Evolutionary conservation across 2,888 invertebrate species (phyloP), one percentile per base, ranked within the genome.

Genomic region (Zygaena filipendulae): DNA sequence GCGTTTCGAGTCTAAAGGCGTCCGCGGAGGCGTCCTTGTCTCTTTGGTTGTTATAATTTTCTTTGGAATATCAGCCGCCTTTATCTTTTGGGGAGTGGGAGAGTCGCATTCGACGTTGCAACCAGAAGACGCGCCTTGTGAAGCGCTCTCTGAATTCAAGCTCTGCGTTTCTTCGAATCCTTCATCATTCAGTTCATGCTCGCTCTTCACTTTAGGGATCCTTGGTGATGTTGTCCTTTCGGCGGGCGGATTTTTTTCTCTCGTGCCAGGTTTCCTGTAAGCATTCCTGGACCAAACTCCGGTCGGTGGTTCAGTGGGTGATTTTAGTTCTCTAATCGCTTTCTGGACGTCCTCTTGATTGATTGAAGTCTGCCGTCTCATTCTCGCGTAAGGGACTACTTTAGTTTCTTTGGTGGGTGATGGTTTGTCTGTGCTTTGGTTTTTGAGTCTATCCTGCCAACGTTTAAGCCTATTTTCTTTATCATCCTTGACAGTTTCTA

Each of bases 91-190:
- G n/a, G 75, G 67, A 27, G 81, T 68, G 11, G 83, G 82, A 35
- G 74, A 63, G 39, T 84, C 84, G 22, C 83, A 81, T 40, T 86
- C 86, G 2, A 86, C 84, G 48, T 88, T 90, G 43, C 87, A 87
- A 4, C 85, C 84, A 0, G 91, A 91, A 0, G 91, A 91, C 2
- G 91, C 90, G 22, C 91, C 92, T 47, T 92, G 92, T 23, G 92
- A 92, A 3, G 91, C 87, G 4, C 91, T 92, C 57, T 92, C 92
- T 0, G 92, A 92, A 49, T 92, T 90, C 27, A 93, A 75, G 52
- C 92, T 92, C 52, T 92, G 92, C 0, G 92, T 92, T 70, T 94
- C 94, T 59, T 94, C 93, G 51, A 94, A 94, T 5, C 94, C 93
- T 79, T 94, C 93, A 54, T 94, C 94, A 50, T 92, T 90, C 23